phyloP scores from a whole-genome alignment of 2,113 vertebrate genomes.

The Corythoichthys intestinalis region DNA sequence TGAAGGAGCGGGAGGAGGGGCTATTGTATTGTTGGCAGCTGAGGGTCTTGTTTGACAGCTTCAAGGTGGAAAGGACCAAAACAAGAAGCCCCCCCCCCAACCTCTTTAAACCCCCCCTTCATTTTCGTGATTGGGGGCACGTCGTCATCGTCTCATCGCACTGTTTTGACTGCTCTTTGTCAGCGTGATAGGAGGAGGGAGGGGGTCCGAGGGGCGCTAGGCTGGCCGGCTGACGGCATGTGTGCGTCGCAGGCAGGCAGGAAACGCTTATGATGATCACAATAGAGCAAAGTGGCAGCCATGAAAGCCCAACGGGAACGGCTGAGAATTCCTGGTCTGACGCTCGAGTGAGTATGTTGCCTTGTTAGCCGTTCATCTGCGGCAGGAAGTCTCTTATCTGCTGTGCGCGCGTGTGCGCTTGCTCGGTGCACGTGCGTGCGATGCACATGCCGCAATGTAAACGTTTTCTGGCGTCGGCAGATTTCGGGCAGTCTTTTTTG shows the following conservation, averaged over 20 bases:
- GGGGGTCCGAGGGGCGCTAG: not conserved
- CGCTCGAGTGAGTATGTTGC: constrained; percentile 95
- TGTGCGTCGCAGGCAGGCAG: constrained; percentile 68
- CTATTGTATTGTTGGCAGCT: constrained; percentile 71
- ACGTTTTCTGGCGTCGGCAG: not conserved
- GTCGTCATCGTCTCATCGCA: constrained; percentile 67
- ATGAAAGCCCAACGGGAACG: constrained; percentile 99
- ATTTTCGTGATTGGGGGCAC: constrained; percentile 24
- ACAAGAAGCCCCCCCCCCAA: constrained; percentile 57
- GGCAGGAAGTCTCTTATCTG: constrained; percentile 70
- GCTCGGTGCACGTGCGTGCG: constrained; percentile 37
- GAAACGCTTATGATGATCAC: constrained; percentile 87
- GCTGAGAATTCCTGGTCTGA: constrained; percentile 98
- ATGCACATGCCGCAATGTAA: constrained; percentile 8
- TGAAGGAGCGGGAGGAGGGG: constrained; percentile 53
- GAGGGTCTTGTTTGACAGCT: constrained; percentile 77
- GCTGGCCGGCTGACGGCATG: constrained; percentile 51
- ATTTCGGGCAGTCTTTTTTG: not conserved
- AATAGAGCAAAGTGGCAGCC: constrained; percentile 85
- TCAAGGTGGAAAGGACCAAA: constrained; percentile 83
- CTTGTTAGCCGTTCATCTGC: constrained; percentile 69
- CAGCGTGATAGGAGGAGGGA: not conserved
- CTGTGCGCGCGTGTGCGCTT: constrained; percentile 14
- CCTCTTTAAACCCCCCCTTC: constrained; percentile 10
- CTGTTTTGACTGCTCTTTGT: constrained; percentile 43